These are phyloP conservation scores for Gymnoscopelus braueri DNA, from an alignment of 2,797 vertebrate species.

Conservation along the genomic window DNA sequence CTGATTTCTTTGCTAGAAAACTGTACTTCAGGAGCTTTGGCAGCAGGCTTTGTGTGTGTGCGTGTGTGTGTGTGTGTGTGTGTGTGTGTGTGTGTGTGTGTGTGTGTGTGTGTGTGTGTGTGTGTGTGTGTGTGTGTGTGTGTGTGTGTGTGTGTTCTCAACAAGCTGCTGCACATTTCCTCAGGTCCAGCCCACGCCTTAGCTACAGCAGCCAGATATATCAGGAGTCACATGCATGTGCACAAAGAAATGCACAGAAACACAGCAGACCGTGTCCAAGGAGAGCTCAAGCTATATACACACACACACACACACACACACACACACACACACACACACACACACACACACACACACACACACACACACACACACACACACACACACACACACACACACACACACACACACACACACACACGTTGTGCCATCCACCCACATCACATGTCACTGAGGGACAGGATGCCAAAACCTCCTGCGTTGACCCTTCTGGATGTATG, in stretches of 20 bases:
- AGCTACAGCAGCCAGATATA: slow-evolving; percentile 68
- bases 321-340: slow-evolving; percentile 16
- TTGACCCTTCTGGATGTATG: slow-evolving; percentile 29
- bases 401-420: slow-evolving; percentile 22
- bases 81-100: slow-evolving; percentile 45
- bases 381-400: slow-evolving; percentile 25
- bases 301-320: slow-evolving; percentile 26
- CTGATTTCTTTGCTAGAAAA: slow-evolving; percentile 84
- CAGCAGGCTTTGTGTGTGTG: slow-evolving; percentile 47
- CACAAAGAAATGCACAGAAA: slow-evolving; percentile 12
- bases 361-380: slow-evolving; percentile 29
- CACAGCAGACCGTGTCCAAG: slow-evolving; percentile 36
- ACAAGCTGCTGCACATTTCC: slow-evolving; percentile 83
- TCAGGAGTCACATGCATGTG: slow-evolving; percentile 38
- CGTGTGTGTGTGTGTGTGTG: slow-evolving; percentile 43
- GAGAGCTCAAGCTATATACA: slow-evolving; percentile 29
- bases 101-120: slow-evolving; percentile 40
- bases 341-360: slow-evolving; percentile 27
- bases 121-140: slow-evolving; percentile 48
- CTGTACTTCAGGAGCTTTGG: slow-evolving; percentile 80
- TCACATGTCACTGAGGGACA: slow-evolving; percentile 55
- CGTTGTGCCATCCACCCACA: slow-evolving; percentile 58
- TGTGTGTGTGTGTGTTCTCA: slow-evolving; percentile 58
- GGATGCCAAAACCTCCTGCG: slow-evolving; percentile 47
- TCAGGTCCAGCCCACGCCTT: slow-evolving; percentile 73